These are phyloP conservation scores for Lacerta viridis DNA, from an alignment of 2,797 vertebrate species.

Conservation along the genomic window DNA sequence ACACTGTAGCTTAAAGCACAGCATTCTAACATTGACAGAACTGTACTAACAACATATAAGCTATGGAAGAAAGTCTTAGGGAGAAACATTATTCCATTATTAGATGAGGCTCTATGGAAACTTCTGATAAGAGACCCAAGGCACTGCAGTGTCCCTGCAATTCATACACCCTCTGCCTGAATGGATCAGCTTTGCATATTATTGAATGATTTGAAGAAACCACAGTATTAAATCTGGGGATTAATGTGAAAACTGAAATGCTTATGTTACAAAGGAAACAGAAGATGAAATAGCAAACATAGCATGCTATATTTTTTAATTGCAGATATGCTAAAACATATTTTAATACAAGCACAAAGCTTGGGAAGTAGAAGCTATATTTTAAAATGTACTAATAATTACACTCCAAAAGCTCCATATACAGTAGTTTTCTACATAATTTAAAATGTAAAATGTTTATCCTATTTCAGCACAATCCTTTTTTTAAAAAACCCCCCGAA, in stretches of 20 bases:
- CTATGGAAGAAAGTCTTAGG: conserved; percentile 26
- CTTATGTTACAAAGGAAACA: not conserved
- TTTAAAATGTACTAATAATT: conserved; percentile 37
- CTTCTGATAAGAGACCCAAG: not conserved
- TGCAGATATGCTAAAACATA: not conserved
- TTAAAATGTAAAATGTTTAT: conserved; percentile 42
- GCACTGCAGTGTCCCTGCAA: not conserved
- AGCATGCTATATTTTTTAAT: conserved; percentile 14
- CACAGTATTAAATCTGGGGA: conserved; percentile 26
- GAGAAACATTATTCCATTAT: not conserved
- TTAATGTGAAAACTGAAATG: conserved; percentile 15
- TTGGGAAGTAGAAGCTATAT: not conserved
- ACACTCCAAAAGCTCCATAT: not conserved
- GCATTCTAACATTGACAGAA: not conserved
- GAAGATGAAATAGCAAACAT: conserved; percentile 18
- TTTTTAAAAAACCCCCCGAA: not conserved
- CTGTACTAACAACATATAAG: not conserved
- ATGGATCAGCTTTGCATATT: conserved; percentile 11
- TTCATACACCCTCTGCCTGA: fast-evolving
- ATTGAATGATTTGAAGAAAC: not conserved
- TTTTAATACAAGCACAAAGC: not conserved
- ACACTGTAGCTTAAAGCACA: not conserved
- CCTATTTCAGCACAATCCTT: not conserved
- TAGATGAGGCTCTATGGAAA: not conserved
- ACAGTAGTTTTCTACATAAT: not conserved